phyloP scores from a whole-genome alignment of 2,888 invertebrate genomes.

The Tinea pellionella region DNA sequence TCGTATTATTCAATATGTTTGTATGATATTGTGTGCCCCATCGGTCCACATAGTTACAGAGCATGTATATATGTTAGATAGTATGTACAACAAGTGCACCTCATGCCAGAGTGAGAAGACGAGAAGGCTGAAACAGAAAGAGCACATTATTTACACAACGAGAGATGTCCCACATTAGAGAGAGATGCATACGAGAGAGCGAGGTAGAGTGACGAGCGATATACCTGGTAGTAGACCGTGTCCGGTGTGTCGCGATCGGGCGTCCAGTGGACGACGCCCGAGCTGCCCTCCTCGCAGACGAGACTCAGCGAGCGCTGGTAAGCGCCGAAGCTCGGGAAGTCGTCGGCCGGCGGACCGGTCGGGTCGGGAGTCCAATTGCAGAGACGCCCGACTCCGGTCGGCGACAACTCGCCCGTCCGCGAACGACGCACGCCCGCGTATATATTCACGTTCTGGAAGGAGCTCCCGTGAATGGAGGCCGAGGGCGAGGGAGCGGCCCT shows the following conservation, averaged over 20 bases:
- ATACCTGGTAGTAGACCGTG: constrained; percentile 91
- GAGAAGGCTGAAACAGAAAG: constrained; percentile 68
- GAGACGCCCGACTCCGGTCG: constrained; percentile 84
- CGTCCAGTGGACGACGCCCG: constrained; percentile 88
- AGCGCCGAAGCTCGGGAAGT: constrained; percentile 88
- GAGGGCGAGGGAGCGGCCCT: too few species aligned
- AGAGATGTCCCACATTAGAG: background rate
- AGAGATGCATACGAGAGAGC: too few species aligned
- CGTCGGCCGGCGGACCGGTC: constrained; percentile 79
- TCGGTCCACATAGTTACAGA: background rate
- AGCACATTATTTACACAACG: constrained; percentile 20
- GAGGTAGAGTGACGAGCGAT: too few species aligned
- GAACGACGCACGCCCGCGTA: constrained; percentile 84
- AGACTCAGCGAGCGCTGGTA: constrained; percentile 87
- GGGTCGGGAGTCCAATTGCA: constrained; percentile 89
- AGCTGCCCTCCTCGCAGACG: constrained; percentile 85
- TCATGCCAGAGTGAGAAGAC: constrained; percentile 61
- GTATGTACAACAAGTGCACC: background rate
- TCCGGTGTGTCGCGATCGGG: constrained; percentile 89
- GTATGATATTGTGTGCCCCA: too few species aligned
- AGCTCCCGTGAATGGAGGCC: too few species aligned
- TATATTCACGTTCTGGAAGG: constrained; percentile 78
- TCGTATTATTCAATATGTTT: background rate
- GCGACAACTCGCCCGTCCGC: constrained; percentile 74
- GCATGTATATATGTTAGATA: background rate